phyloP scores from a whole-genome alignment of 2,113 vertebrate genomes.

The Oreocharis arfaki region DNA sequence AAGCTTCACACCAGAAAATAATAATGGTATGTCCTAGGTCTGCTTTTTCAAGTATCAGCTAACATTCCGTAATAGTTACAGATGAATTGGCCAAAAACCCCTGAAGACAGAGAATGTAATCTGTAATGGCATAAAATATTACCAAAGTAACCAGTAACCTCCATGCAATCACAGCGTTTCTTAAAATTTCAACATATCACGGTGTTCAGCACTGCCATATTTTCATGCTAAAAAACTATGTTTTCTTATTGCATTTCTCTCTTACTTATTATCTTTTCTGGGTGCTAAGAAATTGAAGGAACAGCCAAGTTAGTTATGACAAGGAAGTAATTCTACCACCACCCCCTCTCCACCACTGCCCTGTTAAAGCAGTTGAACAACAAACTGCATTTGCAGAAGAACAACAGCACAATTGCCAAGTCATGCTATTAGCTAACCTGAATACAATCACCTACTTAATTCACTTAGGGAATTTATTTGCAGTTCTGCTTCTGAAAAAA shows the following conservation, averaged over 20 bases:
- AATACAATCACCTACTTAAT: not conserved
- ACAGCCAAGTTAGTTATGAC: not conserved
- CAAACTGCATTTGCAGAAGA: not conserved
- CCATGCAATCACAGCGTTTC: not conserved
- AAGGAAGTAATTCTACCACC: not conserved
- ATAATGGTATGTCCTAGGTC: not conserved
- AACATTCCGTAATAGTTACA: not conserved
- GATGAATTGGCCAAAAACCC: not conserved
- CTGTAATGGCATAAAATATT: not conserved
- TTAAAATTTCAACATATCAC: not conserved
- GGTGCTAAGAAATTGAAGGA: not conserved
- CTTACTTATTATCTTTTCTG: not conserved
- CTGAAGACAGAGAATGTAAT: not conserved
- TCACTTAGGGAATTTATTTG: not conserved
- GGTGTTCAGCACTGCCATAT: not conserved
- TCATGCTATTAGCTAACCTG: not conserved
- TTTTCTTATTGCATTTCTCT: not conserved
- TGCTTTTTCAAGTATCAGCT: not conserved
- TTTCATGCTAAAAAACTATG: not conserved
- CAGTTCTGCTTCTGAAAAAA: not conserved
- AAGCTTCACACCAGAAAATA: not conserved
- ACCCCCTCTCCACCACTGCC: not conserved
- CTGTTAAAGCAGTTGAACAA: not conserved
- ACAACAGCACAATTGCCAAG: not conserved
- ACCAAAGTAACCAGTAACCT: not conserved